Conservation (phyloP, 1,140 invertebrate species). For the Gryon sp. region DNA sequence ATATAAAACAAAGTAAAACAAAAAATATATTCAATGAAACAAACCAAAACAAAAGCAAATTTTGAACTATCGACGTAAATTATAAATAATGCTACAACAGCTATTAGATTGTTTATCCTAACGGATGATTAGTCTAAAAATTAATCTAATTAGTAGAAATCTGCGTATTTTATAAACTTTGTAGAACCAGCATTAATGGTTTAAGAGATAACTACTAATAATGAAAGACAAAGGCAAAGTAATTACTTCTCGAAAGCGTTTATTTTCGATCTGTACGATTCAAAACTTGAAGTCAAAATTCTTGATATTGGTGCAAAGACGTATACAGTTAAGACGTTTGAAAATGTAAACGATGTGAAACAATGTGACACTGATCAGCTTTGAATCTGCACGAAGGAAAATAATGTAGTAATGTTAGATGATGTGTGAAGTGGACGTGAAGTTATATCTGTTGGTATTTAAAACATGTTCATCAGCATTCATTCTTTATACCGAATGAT, state of each 20-base stretch:
- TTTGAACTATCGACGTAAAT: slow-evolving; percentile 52
- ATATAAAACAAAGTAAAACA: slow-evolving; percentile 1
- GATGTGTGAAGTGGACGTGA: slow-evolving; percentile 21
- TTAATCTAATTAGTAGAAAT: slow-evolving; percentile 57
- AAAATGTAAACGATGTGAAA: slow-evolving; percentile 72
- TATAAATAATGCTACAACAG: slow-evolving; percentile 55
- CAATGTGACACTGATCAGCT: slow-evolving; percentile 77
- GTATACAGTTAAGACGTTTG: slow-evolving; percentile 4
- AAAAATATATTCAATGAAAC: no score
- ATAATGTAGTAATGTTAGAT: slow-evolving; percentile 46
- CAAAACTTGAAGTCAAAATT: slow-evolving; percentile 69
- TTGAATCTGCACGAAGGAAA: slow-evolving; percentile 69
- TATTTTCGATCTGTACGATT: slow-evolving; percentile 50
- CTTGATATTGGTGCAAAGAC: slow-evolving; percentile 71
- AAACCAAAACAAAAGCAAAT: slow-evolving; percentile 44
- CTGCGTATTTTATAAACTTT: slow-evolving; percentile 64
- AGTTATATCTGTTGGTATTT: slow-evolving; percentile 5
- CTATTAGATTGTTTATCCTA: slow-evolving; percentile 57
- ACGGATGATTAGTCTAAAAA: slow-evolving; percentile 58
- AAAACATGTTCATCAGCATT: not conserved
- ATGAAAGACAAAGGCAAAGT: slow-evolving; percentile 35
- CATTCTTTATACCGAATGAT: slow-evolving; percentile 18
- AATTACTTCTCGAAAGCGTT: slow-evolving; percentile 49
- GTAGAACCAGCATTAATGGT: slow-evolving; percentile 61
- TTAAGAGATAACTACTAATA: slow-evolving; percentile 57